These are phyloP conservation scores for Electrona antarctica DNA, from an alignment of 2,113 vertebrate genomes.

Conservation along the genomic window DNA sequence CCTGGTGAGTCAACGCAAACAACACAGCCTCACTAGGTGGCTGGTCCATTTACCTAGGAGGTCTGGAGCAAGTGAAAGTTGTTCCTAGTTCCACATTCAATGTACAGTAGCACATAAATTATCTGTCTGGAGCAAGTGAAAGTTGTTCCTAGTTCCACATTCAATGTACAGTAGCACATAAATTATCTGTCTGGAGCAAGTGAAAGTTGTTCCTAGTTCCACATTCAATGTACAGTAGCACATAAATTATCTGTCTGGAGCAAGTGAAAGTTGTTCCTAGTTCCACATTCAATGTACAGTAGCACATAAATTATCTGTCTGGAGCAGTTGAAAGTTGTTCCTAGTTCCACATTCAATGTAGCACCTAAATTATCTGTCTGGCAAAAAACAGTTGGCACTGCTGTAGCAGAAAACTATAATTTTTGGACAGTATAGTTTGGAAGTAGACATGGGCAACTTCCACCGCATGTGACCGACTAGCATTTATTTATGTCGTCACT, in stretches of 20 bases:
- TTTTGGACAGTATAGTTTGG: slow-evolving; percentile 8
- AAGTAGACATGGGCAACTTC: slow-evolving; percentile 52
- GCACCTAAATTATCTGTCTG: too few species aligned
- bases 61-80: slow-evolving; percentile 60
- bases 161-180: background rate
- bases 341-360: slow-evolving; percentile 8
- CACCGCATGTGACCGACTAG: slow-evolving; percentile 31
- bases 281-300: background rate
- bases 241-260: slow-evolving; percentile 9
- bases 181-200: slow-evolving; percentile 19
- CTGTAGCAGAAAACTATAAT: slow-evolving; percentile 15
- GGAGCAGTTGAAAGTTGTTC: slow-evolving; percentile 63
- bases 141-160: slow-evolving; percentile 48
- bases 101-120: background rate
- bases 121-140: slow-evolving; percentile 51
- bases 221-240: background rate
- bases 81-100: slow-evolving; percentile 30
- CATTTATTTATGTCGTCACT: slow-evolving; percentile 1
- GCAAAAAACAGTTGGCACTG: background rate
- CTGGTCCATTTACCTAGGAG: slow-evolving; percentile 9
- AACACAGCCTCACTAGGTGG: slow-evolving; percentile 14
- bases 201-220: slow-evolving; percentile 61
- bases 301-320: background rate
- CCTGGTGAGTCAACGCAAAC: slow-evolving; percentile 83
- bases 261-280: slow-evolving; percentile 63